Evolutionary conservation across 2,797 vertebrate species (phyloP).

Genomic region (Pseudochaenichthys georgianus): DNA sequence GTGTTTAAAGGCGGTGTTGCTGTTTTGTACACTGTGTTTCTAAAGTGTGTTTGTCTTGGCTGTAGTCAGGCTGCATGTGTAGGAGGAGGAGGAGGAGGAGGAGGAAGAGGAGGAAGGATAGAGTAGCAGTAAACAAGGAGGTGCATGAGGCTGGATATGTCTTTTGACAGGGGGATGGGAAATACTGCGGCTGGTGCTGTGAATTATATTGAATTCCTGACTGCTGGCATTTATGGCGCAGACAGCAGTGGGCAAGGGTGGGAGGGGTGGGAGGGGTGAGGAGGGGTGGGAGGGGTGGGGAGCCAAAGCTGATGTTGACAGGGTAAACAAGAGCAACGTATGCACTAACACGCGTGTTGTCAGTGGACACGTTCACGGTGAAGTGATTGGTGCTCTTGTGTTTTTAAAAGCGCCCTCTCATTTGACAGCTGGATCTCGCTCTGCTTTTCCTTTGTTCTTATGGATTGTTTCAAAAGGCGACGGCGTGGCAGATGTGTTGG

Average conservation of each 20-base stretch:
- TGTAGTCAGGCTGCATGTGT: conserved; percentile 41
- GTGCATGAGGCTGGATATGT: conserved; percentile 44
- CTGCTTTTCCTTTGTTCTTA: conserved; percentile 18
- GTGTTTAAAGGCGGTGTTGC: conserved; percentile 15
- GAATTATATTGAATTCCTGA: conserved; percentile 70
- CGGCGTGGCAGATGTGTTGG: conserved; percentile 32
- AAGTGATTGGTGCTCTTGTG: conserved; percentile 1
- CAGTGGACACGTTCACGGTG: neutral
- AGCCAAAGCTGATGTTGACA: conserved; percentile 52
- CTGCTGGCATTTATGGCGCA: conserved; percentile 62
- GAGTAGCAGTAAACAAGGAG: conserved; percentile 66
- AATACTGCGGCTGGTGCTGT: conserved; percentile 58
- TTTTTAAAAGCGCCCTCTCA: neutral
- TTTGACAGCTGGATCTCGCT: conserved; percentile 11
- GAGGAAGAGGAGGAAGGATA: conserved; percentile 36
- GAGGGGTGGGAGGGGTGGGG: neutral
- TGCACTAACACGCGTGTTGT: neutral
- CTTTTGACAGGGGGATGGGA: conserved; percentile 72
- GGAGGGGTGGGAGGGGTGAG: too few relatives aligned
- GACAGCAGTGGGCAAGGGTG: conserved; percentile 18
- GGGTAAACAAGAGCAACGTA: conserved; percentile 48
- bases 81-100: conserved; percentile 11
- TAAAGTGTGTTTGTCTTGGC: conserved; percentile 25
- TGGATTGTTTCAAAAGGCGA: conserved; percentile 9
- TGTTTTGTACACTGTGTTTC: conserved; percentile 25